Base-by-base conservation (phyloP, 1,140 invertebrate species). In the Saccostrea cuccullata region DNA sequence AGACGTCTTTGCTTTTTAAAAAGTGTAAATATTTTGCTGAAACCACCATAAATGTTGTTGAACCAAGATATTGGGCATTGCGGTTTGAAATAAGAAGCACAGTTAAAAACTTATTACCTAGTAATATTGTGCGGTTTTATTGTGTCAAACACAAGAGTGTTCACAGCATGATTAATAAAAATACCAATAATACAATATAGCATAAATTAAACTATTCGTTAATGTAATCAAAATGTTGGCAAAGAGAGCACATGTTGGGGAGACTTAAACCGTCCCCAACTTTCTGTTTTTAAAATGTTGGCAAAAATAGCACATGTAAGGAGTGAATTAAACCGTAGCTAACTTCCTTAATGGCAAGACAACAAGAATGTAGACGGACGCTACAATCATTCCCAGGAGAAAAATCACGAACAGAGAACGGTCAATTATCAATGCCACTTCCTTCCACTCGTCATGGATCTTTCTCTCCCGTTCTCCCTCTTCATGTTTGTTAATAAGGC, bases 401-500 rank as follows among this genome's bases (percentile, higher is more conserved):
- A 99, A 99, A 91, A 99, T 97, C 95, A 99, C 99, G 87, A 99
- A 96, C 94, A 99, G 98, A 84, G 99, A 96, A 92, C 99, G 97
- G 96, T 99, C 99, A 92, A 99, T 99, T 58, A 99, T 98, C 98
- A 99, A 99, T 30, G 99, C 98, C 8, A 99, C 98, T 95, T 99
- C 99, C 94, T 99, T 99, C 99, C 99, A 99, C 95, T 99, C 99
- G 64, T 93, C 92, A 20, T 93, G 91, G 20, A 94, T 90, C 64
- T 94, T 90, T 87, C 90, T 89, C 82, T 93, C 92, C 40, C 91
- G 82, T 13, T 93, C 92, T n/a, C 91, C 91, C n/a, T 89, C 85
- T 26, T 94, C 92, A 40, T 93, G 91, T 84, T 91, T 91, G 17
- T 90, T 87, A 12, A 94, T 91, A 56, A 89, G 89, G 58, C 58